Conservation (phyloP, 2,797 vertebrate genomes). For the Streptopelia turtur region DNA sequence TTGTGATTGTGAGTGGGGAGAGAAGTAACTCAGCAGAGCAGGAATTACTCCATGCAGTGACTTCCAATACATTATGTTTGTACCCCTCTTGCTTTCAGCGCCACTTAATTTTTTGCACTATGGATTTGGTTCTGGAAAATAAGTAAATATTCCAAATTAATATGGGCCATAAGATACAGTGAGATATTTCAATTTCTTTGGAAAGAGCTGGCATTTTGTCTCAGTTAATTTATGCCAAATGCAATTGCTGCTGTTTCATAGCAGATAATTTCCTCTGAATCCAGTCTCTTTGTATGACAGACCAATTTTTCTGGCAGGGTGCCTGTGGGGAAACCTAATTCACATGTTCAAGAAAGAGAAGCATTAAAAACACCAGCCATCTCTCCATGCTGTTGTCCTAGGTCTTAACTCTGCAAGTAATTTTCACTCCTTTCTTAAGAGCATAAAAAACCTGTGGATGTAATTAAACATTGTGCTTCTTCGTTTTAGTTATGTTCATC, state of each 20-base stretch:
- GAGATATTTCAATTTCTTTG: not conserved
- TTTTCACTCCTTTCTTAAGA: constrained; percentile 14
- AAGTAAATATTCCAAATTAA: not conserved
- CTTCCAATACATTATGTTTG: not conserved
- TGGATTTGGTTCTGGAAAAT: not conserved
- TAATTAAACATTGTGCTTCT: not conserved
- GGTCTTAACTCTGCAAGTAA: not conserved
- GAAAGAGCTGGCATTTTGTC: not conserved
- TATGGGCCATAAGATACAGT: not conserved
- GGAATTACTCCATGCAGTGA: not conserved
- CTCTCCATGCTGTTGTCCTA: not conserved
- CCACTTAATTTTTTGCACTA: not conserved
- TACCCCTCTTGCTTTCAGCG: not conserved
- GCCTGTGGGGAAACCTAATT: not conserved
- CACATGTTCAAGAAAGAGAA: not conserved
- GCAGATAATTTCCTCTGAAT: not conserved
- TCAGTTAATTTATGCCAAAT: not conserved
- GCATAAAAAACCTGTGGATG: constrained; percentile 6
- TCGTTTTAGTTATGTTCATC: constrained; percentile 15
- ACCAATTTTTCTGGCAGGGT: not conserved
- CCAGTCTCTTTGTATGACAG: not conserved
- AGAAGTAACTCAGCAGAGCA: not conserved
- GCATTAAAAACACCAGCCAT: not conserved
- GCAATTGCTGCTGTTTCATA: not conserved
- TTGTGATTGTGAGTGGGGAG: not conserved